Percentiles rank a stretch among this genome's conserved stretches.
Evolutionary conservation across 2,113 vertebrate species (phyloP).

Genomic region (Tauraco erythrolophus): DNA sequence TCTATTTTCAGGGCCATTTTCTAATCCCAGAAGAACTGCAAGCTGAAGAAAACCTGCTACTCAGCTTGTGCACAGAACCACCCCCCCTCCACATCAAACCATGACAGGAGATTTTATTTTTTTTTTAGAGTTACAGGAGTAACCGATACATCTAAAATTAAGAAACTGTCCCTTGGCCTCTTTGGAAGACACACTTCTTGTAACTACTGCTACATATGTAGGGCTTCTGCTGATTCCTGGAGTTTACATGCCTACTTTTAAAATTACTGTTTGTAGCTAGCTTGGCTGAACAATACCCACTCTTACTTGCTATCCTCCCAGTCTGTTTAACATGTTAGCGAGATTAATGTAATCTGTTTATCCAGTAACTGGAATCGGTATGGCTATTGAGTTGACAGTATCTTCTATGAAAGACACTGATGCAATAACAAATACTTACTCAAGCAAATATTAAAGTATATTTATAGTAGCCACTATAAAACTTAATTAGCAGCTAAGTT

Average conservation of each 20-base stretch:
- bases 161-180: neutral
- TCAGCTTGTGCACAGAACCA: neutral
- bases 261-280: neutral
- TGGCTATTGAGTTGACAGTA: neutral
- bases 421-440: neutral
- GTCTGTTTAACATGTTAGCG: neutral
- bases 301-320: neutral
- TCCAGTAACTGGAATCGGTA: neutral
- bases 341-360: neutral
- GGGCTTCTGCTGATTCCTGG: neutral
- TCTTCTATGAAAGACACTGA: neutral
- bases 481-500: neutral
- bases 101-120: too few species aligned
- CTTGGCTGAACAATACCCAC: neutral
- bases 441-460: neutral
- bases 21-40: conserved; percentile 7
- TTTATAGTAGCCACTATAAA: neutral
- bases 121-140: neutral
- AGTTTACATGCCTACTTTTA: neutral
- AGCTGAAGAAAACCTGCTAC: neutral
- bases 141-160: neutral
- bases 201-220: neutral
- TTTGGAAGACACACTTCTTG: neutral
- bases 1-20: conserved; percentile 14
- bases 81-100: too few species aligned